Conservation (phyloP, 2,113 vertebrate species). For the Microtus montanus region DNA sequence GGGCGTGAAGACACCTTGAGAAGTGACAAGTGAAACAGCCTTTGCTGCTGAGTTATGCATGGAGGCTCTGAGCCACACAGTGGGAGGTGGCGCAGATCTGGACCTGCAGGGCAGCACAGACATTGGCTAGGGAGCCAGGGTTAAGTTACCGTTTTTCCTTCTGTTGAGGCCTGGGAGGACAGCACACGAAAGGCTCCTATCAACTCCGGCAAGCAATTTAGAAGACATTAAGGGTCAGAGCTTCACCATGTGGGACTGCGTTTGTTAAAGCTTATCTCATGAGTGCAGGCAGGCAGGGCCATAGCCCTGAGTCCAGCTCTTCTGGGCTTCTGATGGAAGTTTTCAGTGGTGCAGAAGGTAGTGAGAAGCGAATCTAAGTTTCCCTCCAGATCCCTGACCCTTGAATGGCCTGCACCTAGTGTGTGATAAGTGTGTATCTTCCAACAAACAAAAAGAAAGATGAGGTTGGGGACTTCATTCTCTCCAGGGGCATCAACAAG, state of each 20-base stretch:
- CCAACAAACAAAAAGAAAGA: background rate
- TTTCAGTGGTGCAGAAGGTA: rapidly evolving
- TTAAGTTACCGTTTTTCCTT: background rate
- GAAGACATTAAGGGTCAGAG: slow-evolving; percentile 3
- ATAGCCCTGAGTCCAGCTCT: background rate
- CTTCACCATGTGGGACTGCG: background rate
- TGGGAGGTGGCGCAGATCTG: background rate
- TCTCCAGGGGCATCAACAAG: background rate
- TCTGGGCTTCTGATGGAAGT: background rate
- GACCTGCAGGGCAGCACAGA: slow-evolving; percentile 3
- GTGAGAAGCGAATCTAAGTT: background rate
- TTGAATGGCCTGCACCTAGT: background rate
- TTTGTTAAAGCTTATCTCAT: background rate
- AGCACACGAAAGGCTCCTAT: background rate
- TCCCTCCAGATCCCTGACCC: background rate
- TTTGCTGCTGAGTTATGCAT: background rate
- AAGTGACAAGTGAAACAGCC: slow-evolving; percentile 16
- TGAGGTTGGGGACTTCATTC: background rate
- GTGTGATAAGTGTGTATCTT: background rate
- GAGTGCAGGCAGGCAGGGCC: too few relatives aligned
- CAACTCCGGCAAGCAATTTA: background rate
- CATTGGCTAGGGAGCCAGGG: background rate
- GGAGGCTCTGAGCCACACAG: background rate
- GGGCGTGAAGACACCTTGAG: slow-evolving; percentile 26
- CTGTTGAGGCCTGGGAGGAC: slow-evolving; percentile 6